Conservation (phyloP, 37 sponge, comb jelly and placozoan genomes). For the Beroe forskalii region DNA sequence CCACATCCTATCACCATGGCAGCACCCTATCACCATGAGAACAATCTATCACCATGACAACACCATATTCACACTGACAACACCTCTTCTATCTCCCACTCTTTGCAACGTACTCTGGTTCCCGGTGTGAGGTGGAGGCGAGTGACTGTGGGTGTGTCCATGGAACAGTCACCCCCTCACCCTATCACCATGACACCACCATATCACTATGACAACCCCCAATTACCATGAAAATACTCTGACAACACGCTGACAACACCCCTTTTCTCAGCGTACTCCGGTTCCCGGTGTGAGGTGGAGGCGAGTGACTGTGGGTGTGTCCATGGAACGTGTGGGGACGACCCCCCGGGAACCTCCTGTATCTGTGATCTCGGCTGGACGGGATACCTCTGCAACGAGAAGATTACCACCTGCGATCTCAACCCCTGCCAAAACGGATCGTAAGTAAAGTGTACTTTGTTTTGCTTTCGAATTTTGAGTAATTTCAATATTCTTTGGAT, state of each 20-base stretch:
- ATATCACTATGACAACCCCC: no score
- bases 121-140: background rate
- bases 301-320: conserved; percentile 35
- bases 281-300: background rate
- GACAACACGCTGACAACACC: no score
- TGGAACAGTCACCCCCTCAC: no score
- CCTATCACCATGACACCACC: no score
- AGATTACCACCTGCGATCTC: conserved; percentile 16
- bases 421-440: conserved; percentile 53
- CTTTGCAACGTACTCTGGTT: conserved; percentile 3
- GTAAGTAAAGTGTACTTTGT: background rate
- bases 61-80: no score
- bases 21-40: no score
- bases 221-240: no score
- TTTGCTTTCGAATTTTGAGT: background rate
- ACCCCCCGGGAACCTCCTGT: background rate
- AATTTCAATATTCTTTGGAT: background rate
- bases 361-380: conserved; percentile 38
- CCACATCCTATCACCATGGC: no score
- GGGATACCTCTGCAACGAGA: background rate
- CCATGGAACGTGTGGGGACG: conserved; percentile 24
- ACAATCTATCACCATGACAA: no score
- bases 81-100: no score
- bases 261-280: conserved; percentile 9
- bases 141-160: conserved; percentile 39